phyloP scores from a whole-genome alignment of 2,888 invertebrate genomes.

The Harpagoxenus sublaevis region DNA sequence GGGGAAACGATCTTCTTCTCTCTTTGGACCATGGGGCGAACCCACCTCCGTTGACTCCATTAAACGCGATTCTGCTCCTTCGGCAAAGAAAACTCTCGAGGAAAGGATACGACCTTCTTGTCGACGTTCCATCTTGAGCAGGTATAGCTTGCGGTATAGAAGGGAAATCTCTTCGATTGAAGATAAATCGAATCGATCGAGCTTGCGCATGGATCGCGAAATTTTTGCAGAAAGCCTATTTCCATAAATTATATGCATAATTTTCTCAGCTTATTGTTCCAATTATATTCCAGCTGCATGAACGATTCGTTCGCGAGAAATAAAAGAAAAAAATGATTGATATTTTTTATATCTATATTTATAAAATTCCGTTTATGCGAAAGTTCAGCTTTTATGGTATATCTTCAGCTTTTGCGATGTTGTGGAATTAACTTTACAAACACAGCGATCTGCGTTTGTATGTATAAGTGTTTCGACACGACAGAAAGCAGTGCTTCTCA shows the following conservation, averaged over 20 bases:
- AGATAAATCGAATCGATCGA: constrained; percentile 4
- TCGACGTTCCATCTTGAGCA: constrained; percentile 36
- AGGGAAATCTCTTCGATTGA: constrained; percentile 30
- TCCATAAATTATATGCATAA: constrained; percentile 4
- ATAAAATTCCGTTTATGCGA: not conserved
- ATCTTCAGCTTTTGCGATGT: not conserved
- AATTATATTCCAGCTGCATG: not conserved
- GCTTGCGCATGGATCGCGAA: not conserved
- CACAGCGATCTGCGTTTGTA: not conserved
- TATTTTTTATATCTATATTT: not conserved
- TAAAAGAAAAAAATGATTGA: not conserved
- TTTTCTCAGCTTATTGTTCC: constrained; percentile 5
- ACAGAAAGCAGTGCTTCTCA: not conserved
- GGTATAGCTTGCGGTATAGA: constrained; percentile 11
- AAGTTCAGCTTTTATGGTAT: not conserved
- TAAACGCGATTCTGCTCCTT: constrained; percentile 40
- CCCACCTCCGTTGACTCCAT: constrained; percentile 60
- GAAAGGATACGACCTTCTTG: constrained; percentile 34
- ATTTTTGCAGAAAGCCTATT: not conserved
- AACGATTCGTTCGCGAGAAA: not conserved
- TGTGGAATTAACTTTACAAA: not conserved
- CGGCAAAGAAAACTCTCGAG: constrained; percentile 44
- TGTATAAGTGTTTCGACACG: not conserved
- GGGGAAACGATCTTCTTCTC: constrained; percentile 72
- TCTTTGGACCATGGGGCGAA: constrained; percentile 49